Base-by-base conservation (phyloP, 2,113 vertebrate species). In the Papio anubis region DNA sequence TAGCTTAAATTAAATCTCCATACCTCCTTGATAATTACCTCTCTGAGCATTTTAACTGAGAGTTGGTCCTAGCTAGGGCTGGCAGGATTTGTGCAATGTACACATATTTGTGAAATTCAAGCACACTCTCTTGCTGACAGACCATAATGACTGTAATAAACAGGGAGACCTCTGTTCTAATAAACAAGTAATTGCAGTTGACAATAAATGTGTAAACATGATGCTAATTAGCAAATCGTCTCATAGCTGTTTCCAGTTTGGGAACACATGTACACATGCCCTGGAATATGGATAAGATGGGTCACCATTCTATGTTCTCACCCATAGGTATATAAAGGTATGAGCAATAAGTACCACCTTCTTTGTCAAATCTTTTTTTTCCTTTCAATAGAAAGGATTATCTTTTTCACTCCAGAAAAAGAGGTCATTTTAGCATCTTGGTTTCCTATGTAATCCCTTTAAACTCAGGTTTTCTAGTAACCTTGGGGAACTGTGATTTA, bases 151-250 rank as follows among this genome's bases (percentile, higher is more conserved):
- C 32, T 85, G 35, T 72, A 95, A 79, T 95, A 97, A 97, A 93
- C 73, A 88, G 32, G 83, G 72, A 96, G 82, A 55, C 40, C 61
- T 94, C 73, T 95, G 75, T 96, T 94, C 72, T 97, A 97, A 97
- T 97, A 97, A 97, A 98, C 93, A 97, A 94, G 93, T 90, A 96
- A 96, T 93, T 97, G 79, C 32, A 86, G 80, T 93, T 94, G 92
- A 95, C 88, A 96, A 94, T 78, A 95, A 97, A 97, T 82, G 43
- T 79, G 45, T 94, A 97, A 97, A 94, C 86, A 93, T 59, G 35
- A 95, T 84, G 43, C 38, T 96, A 97, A 96, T 93, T 95, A 93
- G 55, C 23, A 79, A 88, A 73, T 83, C 43, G 40, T 95, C 55
- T 91, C 59, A n/a, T 75, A 79, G 78, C 38, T 61, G 1, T 66